Percentiles rank a stretch among this genome's conserved stretches.
Evolutionary conservation across 2,888 invertebrate species (phyloP).

Genomic region (Volucella zonaria): DNA sequence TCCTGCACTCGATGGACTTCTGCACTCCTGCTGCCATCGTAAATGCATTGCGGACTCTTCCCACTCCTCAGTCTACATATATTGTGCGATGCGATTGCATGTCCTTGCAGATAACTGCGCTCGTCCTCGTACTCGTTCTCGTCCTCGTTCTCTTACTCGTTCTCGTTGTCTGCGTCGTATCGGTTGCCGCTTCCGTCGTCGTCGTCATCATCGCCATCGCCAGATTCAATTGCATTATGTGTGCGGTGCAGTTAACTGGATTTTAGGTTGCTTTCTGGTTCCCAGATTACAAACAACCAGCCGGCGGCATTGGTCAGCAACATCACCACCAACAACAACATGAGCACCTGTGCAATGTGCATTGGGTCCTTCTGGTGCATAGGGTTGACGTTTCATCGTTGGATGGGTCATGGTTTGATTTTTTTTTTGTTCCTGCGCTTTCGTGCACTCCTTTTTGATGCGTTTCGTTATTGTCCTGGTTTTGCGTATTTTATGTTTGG

Average conservation of each 20-base stretch:
- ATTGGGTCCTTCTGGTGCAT: constrained; percentile 30
- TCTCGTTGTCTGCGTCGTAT: constrained; percentile 14
- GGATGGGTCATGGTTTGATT: constrained; percentile 71
- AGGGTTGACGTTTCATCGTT: constrained; percentile 56
- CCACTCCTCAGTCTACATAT: constrained; percentile 29
- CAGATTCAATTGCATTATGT: constrained; percentile 69
- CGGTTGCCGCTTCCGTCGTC: constrained; percentile 1
- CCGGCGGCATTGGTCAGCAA: constrained; percentile 47
- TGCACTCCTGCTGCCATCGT: neutral
- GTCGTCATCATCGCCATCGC: constrained; percentile 30
- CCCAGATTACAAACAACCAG: constrained; percentile 57
- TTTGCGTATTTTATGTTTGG: neutral
- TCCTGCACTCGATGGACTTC: constrained; percentile 41
- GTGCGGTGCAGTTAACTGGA: constrained; percentile 59
- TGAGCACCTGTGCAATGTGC: constrained; percentile 68
- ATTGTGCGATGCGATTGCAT: constrained; percentile 51
- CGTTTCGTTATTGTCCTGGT: constrained; percentile 53
- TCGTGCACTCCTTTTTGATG: constrained; percentile 26
- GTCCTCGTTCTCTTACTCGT: too few relatives aligned
- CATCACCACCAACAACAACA: constrained; percentile 17
- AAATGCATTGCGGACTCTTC: neutral
- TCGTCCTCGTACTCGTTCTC: constrained; percentile 30
- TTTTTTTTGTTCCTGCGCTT: constrained; percentile 12
- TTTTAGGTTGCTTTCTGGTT: constrained; percentile 63
- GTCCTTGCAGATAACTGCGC: constrained; percentile 65